phyloP scores from a whole-genome alignment of 2,888 invertebrate genomes.

The Ophonus ardosiacus region DNA sequence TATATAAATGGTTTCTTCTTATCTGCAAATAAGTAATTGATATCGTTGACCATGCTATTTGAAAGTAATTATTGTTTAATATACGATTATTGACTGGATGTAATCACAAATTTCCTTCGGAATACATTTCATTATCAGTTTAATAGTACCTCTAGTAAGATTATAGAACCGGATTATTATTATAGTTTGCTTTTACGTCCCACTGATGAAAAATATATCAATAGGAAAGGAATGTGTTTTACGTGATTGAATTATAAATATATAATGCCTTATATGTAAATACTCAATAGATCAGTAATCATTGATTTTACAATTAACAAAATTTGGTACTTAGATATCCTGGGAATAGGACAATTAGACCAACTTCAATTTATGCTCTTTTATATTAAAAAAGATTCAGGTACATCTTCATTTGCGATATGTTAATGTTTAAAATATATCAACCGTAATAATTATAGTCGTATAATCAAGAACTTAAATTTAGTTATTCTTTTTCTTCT shows the following conservation, averaged over 20 bases:
- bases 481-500: no score
- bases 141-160: conserved; percentile 7
- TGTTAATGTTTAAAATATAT: no score
- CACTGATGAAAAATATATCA: not conserved
- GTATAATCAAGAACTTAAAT: no score
- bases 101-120: conserved; percentile 27
- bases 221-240: not conserved
- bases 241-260: not conserved
- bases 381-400: no score
- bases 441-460: no score
- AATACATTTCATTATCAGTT: conserved; percentile 29
- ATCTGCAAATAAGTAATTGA: conserved; percentile 34
- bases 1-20: conserved; percentile 4
- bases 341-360: no score
- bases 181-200: not conserved
- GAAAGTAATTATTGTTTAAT: conserved; percentile 22
- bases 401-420: no score
- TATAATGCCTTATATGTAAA: no score
- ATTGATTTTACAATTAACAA: no score
- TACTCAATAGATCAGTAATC: no score
- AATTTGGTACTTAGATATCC: no score
- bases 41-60: not conserved
- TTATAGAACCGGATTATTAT: conserved; percentile 21
- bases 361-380: no score
- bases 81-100: conserved; percentile 17